phyloP scores from a whole-genome alignment of 2,888 invertebrate genomes.

The Clanis bilineata region DNA sequence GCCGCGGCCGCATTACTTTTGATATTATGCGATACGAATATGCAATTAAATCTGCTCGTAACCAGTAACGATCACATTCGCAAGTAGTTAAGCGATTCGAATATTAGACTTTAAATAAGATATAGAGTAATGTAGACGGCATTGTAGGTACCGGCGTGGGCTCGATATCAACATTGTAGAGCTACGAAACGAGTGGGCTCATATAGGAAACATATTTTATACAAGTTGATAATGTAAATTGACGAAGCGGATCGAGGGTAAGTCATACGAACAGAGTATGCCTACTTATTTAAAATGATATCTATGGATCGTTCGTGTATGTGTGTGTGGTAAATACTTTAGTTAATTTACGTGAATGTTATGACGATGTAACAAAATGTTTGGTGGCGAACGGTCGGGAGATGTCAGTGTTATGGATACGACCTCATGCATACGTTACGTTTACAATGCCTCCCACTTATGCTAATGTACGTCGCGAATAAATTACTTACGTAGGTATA shows the following conservation, averaged over 20 bases:
- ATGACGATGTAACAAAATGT: slow-evolving; percentile 28
- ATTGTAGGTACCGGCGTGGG: slow-evolving; percentile 14
- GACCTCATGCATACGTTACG: slow-evolving; percentile 27
- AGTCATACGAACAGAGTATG: slow-evolving; percentile 21
- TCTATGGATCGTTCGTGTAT: background rate
- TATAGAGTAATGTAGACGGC: background rate
- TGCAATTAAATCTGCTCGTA: slow-evolving; percentile 31
- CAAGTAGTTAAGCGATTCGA: slow-evolving; percentile 39
- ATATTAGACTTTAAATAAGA: background rate
- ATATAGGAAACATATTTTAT: slow-evolving; percentile 37
- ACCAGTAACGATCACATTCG: slow-evolving; percentile 24
- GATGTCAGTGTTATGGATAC: slow-evolving; percentile 13
- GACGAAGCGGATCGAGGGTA: slow-evolving; percentile 27
- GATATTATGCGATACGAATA: slow-evolving; percentile 26
- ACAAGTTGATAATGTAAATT: slow-evolving; percentile 32
- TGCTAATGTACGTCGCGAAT: slow-evolving; percentile 13
- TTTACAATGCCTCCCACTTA: slow-evolving; percentile 11
- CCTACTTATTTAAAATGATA: background rate
- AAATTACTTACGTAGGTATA: slow-evolving; percentile 14
- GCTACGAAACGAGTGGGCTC: slow-evolving; percentile 23
- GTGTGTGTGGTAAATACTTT: slow-evolving; percentile 24
- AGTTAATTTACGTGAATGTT: slow-evolving; percentile 34
- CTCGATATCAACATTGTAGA: slow-evolving; percentile 30
- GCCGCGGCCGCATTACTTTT: slow-evolving; percentile 39
- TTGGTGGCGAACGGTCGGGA: slow-evolving; percentile 18